These are phyloP conservation scores for Hylia prasina DNA, from an alignment of 2,113 vertebrate genomes.

Conservation along the genomic window DNA sequence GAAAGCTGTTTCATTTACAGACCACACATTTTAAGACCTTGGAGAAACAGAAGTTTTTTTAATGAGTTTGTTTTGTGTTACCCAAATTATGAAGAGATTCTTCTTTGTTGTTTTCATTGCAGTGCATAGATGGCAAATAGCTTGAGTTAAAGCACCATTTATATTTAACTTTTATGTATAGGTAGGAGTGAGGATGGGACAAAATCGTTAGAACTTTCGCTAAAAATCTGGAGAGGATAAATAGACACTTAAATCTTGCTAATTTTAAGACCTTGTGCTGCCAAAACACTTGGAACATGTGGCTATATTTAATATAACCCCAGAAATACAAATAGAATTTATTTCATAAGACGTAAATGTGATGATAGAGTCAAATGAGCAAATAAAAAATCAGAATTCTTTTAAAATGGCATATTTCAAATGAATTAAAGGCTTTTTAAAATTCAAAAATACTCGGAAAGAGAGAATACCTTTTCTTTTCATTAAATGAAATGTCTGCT, in stretches of 20 bases:
- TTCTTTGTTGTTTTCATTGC: background rate
- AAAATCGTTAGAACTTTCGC: background rate
- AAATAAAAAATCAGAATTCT: background rate
- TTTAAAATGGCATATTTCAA: background rate
- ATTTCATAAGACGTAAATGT: background rate
- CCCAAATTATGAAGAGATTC: background rate
- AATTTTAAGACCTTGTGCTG: background rate
- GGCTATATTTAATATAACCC: background rate
- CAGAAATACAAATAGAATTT: background rate
- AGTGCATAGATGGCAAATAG: background rate
- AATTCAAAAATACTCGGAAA: background rate
- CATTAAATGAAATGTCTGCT: background rate
- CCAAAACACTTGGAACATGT: background rate
- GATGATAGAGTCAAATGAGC: background rate
- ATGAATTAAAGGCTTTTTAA: background rate
- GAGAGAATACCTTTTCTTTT: background rate
- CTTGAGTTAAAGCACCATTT: background rate
- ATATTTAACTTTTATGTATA: background rate
- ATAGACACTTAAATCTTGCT: background rate
- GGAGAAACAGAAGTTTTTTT: background rate
- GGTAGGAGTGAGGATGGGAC: background rate
- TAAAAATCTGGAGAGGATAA: background rate
- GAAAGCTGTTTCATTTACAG: background rate
- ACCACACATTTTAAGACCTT: background rate
- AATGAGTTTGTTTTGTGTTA: background rate